Base-by-base conservation (phyloP, 2,888 invertebrate species). In the Metalampra italica region DNA sequence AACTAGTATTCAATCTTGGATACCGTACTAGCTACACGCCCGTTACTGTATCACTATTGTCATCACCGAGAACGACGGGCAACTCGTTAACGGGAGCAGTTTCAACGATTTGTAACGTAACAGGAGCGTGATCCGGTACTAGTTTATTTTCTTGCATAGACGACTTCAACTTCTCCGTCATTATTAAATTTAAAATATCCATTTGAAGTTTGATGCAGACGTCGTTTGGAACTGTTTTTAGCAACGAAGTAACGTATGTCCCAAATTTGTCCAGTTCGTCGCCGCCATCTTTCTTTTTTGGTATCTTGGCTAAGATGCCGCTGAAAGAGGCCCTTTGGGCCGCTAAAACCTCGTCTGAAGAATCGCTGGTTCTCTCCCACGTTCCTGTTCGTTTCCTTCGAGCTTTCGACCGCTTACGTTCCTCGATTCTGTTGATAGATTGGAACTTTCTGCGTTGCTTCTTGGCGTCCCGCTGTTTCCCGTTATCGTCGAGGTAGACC, bases 141-240 rank as follows among this genome's bases (percentile, higher is more conserved):
- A 42, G 11, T n/a, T 15, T 8, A 11, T 29, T 41, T 13, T 43
- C 43, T 43, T 34, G 32, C 14, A 13, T n/a, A 14, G 13, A 7
- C 9, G 11, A 32, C 13, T 55, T 62, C 9, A 66, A 41, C 39
- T 77, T 75, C 0, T 76, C 72, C 9, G 57, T 75, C 64, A 82
- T 68, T 12, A 84, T 75, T 3, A 75, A 50, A 43, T 72, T 78
- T 0, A 84, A 66, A 0, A 84, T 78, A 3, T 83, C 81, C 48
- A 75, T 59, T 58, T 84, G 84, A 0, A 82, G 56, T 49, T 72
- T 69, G 0, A 66, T 64, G 38, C 69, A 69, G 0, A 54, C 48
- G 0, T 75, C 70, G 13, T 59, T 54, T 0, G 83, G 69, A 3
- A 82, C 50, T 34, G 75, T 71, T 50, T 74, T 74, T 1, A 84